These are phyloP conservation scores for Balanococcus diminutus DNA, from an alignment of 2,888 invertebrate genomes.

Conservation along the genomic window DNA sequence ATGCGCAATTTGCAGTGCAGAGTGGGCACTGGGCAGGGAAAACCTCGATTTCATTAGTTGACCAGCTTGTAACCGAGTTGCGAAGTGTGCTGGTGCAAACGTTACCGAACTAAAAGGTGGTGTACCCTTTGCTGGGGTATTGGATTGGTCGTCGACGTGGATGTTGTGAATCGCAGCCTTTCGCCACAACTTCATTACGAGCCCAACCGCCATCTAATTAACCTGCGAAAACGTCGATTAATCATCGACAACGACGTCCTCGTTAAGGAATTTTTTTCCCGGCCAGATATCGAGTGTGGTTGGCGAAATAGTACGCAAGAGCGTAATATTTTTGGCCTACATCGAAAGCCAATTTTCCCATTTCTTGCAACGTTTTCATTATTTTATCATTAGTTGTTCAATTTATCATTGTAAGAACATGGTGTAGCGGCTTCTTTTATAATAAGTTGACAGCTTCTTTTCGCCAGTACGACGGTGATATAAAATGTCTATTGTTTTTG, in stretches of 20 bases:
- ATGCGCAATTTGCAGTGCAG: background rate
- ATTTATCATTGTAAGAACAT: constrained; percentile 38
- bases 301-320: background rate
- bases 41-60: constrained; percentile 23
- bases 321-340: constrained; percentile 24
- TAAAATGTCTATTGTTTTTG: constrained; percentile 42
- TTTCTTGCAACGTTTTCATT: constrained; percentile 28
- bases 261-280: constrained; percentile 6
- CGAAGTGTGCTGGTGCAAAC: background rate
- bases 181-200: constrained; percentile 31
- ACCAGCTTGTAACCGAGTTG: constrained; percentile 14
- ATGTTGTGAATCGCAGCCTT: background rate
- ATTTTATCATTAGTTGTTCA: constrained; percentile 43
- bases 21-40: background rate
- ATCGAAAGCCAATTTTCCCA: constrained; percentile 42
- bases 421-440: constrained; percentile 33
- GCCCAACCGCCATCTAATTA: constrained; percentile 30
- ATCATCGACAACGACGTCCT: constrained; percentile 6
- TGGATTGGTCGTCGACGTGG: background rate
- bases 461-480: background rate
- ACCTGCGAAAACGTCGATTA: constrained; percentile 37
- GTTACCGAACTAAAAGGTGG: background rate
- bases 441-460: constrained; percentile 40
- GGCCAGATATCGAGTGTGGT: background rate
- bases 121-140: background rate